Evolutionary conservation across 1,140 invertebrate genomes (phyloP), one percentile per base, ranked within the genome.

Genomic region (Euura lappo): DNA sequence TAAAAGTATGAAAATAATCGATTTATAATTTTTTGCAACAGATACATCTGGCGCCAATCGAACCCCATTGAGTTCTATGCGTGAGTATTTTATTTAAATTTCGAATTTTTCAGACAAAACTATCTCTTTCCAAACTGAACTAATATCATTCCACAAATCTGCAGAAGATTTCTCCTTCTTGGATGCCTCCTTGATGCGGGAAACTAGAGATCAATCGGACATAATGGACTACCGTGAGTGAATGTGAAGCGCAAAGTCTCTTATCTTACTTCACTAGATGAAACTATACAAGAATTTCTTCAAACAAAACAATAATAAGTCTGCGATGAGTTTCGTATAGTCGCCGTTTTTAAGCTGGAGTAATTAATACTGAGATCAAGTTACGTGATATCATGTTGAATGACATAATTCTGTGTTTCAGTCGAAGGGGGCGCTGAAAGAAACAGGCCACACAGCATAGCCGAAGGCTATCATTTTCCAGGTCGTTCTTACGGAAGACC

Each of bases 391-490:
- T 60, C 51, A n/a, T 60, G 13, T 60, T 11, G 51, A 60, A 4
- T 60, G 10, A 60, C 51, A 60, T 60, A 60, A 60, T 60, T 60
- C 51, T 11, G 10, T 60, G 4, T 60, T 68, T 68, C 66, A 68
- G 66, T 68, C 4, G 66, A 68, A 68, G 0, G 4, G 8, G 42
- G 44, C 4, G 13, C 13, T 68, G 13, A 28, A 10, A 68, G 44
- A 28, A 44, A 42, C 44, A 4, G 66, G 8, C 66, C 66, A 42
- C 8, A 68, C 28, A 68, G 66, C 44, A 7, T 68, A 10, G 44
- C 44, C 11, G 66, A 68, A 68, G 66, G 66, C 28, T 68, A 68
- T 68, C 66, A 68, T 68, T n/a, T 68, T 68, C 66, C 66, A 28
- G 66, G 66, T 28, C 4, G 66, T 5, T 4, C 66, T 10, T 68